Percentiles rank a stretch among this genome's conserved stretches.
Conservation (phyloP, 2,113 vertebrate species). For the Butorides virescens region DNA sequence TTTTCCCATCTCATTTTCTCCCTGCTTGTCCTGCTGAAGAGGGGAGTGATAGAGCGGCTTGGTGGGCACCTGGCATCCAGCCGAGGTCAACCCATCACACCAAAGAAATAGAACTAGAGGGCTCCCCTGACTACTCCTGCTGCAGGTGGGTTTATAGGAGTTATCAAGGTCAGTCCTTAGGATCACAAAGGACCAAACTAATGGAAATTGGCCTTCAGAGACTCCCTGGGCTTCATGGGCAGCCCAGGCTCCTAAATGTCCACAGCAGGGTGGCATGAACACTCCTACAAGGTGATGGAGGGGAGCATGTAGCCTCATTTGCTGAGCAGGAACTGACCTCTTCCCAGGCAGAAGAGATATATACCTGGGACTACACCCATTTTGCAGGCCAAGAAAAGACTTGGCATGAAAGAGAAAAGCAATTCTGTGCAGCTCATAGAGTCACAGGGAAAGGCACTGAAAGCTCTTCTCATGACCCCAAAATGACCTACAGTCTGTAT, state of each 20-base stretch:
- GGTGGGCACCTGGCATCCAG: too few relatives aligned
- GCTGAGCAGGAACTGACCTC: neutral
- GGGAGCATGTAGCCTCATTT: neutral
- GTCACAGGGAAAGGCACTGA: neutral
- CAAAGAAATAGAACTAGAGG: constrained; percentile 15
- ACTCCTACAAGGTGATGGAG: neutral
- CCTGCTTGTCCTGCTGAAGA: too few relatives aligned
- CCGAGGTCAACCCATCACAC: neutral
- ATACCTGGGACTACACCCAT: neutral
- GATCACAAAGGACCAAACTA: neutral
- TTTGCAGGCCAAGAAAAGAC: neutral
- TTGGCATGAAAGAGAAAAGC: neutral
- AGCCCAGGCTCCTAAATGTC: neutral
- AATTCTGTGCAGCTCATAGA: neutral
- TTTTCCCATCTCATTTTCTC: too few relatives aligned
- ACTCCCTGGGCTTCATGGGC: neutral
- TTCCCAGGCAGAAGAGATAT: neutral
- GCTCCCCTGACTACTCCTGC: neutral
- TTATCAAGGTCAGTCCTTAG: neutral
- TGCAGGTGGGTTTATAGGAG: neutral
- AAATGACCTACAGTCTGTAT: neutral
- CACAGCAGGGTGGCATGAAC: neutral
- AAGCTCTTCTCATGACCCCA: neutral
- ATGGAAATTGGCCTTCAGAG: neutral
- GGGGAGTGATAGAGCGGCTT: too few relatives aligned